Base-by-base conservation (phyloP, 2,113 vertebrate species). In the Uria lomvia region DNA sequence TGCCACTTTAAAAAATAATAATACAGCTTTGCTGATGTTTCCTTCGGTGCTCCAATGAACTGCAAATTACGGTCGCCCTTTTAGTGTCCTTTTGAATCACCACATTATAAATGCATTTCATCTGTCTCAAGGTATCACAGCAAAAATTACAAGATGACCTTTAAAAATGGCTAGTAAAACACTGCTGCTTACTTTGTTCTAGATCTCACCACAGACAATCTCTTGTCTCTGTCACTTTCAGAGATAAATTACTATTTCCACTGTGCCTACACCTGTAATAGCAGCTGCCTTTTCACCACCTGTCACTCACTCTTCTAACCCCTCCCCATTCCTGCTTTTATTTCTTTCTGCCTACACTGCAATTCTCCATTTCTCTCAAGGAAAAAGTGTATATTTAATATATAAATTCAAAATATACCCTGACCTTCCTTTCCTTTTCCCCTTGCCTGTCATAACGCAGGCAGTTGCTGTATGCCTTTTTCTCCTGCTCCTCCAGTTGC, bases 161-260 rank as follows among this genome's bases (percentile, higher is more conserved):
- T 97, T 94, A 85, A 90, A 91, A 95, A 86, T 59, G 42, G 26
- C n/a, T 92, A 66, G 77, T 91, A 92, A 94, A 79, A 36, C 40
- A 72, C 66, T 38, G 50, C 67, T 67, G 18, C 53, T 88, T 86
- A 40, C 71, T 92, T 91, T 76, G 29, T 89, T 94, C 91, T 80
- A 66, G 77, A 86, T 88, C 81, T 88, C 63, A 83, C 66, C 53
- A 75, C 67, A 73, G 56, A 91, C 62, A 79, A 43, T 70, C 45
- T 55, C 83, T 73, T 66, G 14, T 75, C 75, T 86, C 68, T 90
- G 49, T 70, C 58, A 70, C 76, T 94, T 88, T 79, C 55, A 73
- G 59, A 93, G 78, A 53, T 71, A 93, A 96, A 94, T 74, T 66
- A 65, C 45, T 94, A 43, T 80, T 93, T 88, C 80, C 53, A 49